Conservation (phyloP, 1,140 invertebrate species). For the Metopolophium dirhodum region DNA sequence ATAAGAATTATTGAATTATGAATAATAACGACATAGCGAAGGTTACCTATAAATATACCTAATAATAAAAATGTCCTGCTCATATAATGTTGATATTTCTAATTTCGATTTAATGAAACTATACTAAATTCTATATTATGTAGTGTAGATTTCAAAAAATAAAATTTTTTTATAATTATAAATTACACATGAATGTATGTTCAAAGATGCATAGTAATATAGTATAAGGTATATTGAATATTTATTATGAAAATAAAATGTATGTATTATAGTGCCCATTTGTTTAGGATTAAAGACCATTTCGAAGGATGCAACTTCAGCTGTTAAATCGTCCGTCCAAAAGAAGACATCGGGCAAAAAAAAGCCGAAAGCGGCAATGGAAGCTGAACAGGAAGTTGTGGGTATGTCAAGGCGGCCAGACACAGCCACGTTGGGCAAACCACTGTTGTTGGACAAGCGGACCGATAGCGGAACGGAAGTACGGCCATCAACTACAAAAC, state of each 20-base stretch:
- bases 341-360: conserved; percentile 35
- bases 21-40: too few species aligned
- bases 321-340: conserved; percentile 27
- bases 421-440: conserved; percentile 69
- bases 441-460: conserved; percentile 64
- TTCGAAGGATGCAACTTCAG: conserved; percentile 39
- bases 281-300: conserved; percentile 34
- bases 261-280: not conserved
- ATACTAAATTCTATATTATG: not conserved
- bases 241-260: not conserved
- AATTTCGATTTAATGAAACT: not conserved
- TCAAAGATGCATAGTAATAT: too few species aligned
- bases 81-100: not conserved
- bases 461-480: not conserved
- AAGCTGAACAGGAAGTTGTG: not conserved
- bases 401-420: conserved; percentile 63
- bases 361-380: not conserved
- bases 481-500: conserved; percentile 57
- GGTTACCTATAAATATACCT: not conserved
- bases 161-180: too few species aligned
- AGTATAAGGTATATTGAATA: too few species aligned
- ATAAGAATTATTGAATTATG: too few species aligned
- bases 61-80: not conserved
- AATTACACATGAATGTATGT: too few species aligned
- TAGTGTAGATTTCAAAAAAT: not conserved